Base-by-base conservation (phyloP, 2,113 vertebrate species). In the Empidonax alnorum region DNA sequence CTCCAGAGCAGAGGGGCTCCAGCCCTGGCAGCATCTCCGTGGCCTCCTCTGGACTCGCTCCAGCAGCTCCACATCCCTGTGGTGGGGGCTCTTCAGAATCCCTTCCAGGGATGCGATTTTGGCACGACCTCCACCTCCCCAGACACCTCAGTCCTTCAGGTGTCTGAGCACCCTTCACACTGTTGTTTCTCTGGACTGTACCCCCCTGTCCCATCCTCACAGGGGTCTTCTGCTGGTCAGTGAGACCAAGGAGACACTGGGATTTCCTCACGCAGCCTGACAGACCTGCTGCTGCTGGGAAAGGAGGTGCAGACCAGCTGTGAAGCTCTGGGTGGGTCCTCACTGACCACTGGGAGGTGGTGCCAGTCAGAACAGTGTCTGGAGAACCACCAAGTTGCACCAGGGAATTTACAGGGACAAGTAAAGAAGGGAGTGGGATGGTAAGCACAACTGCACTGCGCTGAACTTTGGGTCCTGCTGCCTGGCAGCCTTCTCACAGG, bases 291-390 rank as follows among this genome's bases (percentile, higher is more conserved):
- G 24, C 8, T 1, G 0, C 66, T 62, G 24, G 8, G 25, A 42
- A 44, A 3, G 35, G 35, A 16, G 15, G 17, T 22, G 47, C 44
- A 22, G 47, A 41, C 6, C 28, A 35, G 22, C 59, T 35, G 1
- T 21, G 55, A 52, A 47, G 28, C 42, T 28, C 62, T 24, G 35
- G 42, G 22, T 28, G 22, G 28, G 11, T 65, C 35, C 63, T 68
- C 2, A 1, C 25, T 30, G 53, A 7, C 22, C 52, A 12, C 0
- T 3, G 42, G 13, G 15, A 56, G 0, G 3, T 62, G 66, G 24
- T 78, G 37, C 19, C 66, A 23, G 6, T 12, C 4, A 46, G 69
- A 53, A 18, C 10, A 2, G 44, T 7, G 1, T 25, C 53, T 6
- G 7, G 21, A 53, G 41, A 81, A 10, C 21, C 14, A 1, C 12